phyloP scores from a whole-genome alignment of 2,888 invertebrate genomes.

The Stratiomys singularior region DNA sequence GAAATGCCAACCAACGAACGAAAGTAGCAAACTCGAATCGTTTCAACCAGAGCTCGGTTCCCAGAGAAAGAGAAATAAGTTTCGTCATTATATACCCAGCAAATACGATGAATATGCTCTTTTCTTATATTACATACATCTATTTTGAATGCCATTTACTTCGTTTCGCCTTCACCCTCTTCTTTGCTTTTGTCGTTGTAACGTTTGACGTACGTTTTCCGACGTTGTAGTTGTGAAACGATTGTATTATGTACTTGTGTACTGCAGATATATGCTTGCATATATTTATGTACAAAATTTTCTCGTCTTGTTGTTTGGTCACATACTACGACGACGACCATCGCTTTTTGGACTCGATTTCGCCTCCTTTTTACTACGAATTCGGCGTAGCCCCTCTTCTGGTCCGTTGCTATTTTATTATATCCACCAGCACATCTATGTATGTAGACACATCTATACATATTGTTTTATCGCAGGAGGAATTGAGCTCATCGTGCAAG shows the following conservation, averaged over 20 bases:
- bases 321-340: neutral
- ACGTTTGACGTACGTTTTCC: slow-evolving; percentile 8
- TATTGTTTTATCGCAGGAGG: slow-evolving; percentile 1
- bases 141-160: slow-evolving; percentile 43
- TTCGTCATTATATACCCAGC: slow-evolving; percentile 44
- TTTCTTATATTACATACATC: slow-evolving; percentile 38
- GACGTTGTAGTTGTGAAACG: neutral
- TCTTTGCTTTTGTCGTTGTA: neutral
- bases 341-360: slow-evolving; percentile 25
- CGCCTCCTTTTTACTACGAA: slow-evolving; percentile 31
- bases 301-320: neutral
- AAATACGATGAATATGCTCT: slow-evolving; percentile 43
- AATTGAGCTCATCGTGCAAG: slow-evolving; percentile 24
- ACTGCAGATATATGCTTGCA: too few species aligned
- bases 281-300: neutral
- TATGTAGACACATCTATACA: too few species aligned
- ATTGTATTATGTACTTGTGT: neutral
- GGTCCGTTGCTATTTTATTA: neutral
- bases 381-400: neutral
- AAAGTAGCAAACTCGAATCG: neutral
- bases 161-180: slow-evolving; percentile 17
- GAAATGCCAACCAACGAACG: slow-evolving; percentile 12
- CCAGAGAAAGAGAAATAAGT: slow-evolving; percentile 45
- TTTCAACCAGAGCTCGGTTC: slow-evolving; percentile 19
- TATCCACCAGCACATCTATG: too few species aligned